Conservation (phyloP, 2,888 invertebrate genomes). For the Drosophila subsilvestris region DNA sequence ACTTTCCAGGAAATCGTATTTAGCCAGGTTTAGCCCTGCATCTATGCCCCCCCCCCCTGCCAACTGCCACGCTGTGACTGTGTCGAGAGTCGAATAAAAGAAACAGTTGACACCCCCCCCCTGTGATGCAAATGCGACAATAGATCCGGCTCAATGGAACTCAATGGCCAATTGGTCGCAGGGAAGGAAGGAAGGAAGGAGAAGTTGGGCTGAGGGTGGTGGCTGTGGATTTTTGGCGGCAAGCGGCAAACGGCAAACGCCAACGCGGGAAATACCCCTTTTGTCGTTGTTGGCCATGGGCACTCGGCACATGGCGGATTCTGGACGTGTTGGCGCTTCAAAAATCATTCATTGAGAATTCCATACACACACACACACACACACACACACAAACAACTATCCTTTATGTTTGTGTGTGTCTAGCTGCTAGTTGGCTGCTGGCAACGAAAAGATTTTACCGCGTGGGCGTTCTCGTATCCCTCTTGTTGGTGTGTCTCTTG, state of each 20-base stretch:
- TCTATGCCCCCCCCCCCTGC: not conserved
- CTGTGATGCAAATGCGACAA: not conserved
- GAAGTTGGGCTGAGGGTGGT: slow-evolving; percentile 28
- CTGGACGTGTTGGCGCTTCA: slow-evolving; percentile 67
- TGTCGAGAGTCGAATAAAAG: not conserved
- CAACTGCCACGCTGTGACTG: not conserved
- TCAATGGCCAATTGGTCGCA: slow-evolving; percentile 28
- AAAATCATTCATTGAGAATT: slow-evolving; percentile 77
- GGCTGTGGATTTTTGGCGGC: slow-evolving; percentile 67
- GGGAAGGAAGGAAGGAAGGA: no score
- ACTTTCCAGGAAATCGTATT: slow-evolving; percentile 24
- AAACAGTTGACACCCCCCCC: not conserved
- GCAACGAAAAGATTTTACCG: slow-evolving; percentile 65
- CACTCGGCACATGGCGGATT: slow-evolving; percentile 11
- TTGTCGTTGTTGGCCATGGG: slow-evolving; percentile 17
- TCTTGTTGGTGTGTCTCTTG: slow-evolving; percentile 49
- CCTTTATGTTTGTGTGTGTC: slow-evolving; percentile 17
- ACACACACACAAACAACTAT: not conserved
- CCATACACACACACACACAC: slow-evolving; percentile 34
- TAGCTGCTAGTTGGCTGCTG: slow-evolving; percentile 69
- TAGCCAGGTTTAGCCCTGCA: slow-evolving; percentile 20
- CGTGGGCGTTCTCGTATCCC: slow-evolving; percentile 65
- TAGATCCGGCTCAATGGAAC: slow-evolving; percentile 52
- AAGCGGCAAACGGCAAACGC: slow-evolving; percentile 76
- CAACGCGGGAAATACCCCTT: slow-evolving; percentile 52